phyloP scores from a whole-genome alignment of 2,113 vertebrate genomes.

The Oncorhynchus masou region DNA sequence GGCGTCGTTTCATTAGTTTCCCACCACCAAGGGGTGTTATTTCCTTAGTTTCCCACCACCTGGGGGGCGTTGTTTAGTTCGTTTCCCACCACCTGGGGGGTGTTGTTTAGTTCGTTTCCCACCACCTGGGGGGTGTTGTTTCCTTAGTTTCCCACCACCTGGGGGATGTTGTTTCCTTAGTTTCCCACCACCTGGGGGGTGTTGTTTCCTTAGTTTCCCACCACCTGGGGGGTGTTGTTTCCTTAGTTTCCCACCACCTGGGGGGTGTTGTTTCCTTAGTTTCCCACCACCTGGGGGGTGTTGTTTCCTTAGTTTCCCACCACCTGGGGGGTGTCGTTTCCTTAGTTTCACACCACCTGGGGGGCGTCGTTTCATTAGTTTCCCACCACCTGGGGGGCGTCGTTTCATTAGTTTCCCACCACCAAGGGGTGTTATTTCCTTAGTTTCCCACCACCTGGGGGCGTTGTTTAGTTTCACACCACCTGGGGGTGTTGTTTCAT shows the following conservation, averaged over 20 bases:
- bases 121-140: constrained; percentile 24
- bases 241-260: not conserved
- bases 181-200: constrained; percentile 17
- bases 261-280: not conserved
- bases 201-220: not conserved
- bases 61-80: constrained; percentile 37
- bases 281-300: constrained; percentile 17
- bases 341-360: not conserved
- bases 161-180: constrained; percentile 35
- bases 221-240: constrained; percentile 23
- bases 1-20: constrained; percentile 20
- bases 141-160: constrained; percentile 17
- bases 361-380: constrained; percentile 8
- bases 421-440: too few relatives aligned
- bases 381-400: constrained; percentile 2
- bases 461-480: constrained; percentile 3
- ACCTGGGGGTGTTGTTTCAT: constrained; percentile 2
- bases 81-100: constrained; percentile 16
- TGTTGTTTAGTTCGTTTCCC: not conserved
- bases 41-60: constrained; percentile 31
- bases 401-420: not conserved
- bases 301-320: not conserved
- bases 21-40: too few relatives aligned
- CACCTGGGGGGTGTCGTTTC: constrained; percentile 22
- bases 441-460: too few relatives aligned